phyloP scores from a whole-genome alignment of 2,113 vertebrate species.

The Urocolius indicus region DNA sequence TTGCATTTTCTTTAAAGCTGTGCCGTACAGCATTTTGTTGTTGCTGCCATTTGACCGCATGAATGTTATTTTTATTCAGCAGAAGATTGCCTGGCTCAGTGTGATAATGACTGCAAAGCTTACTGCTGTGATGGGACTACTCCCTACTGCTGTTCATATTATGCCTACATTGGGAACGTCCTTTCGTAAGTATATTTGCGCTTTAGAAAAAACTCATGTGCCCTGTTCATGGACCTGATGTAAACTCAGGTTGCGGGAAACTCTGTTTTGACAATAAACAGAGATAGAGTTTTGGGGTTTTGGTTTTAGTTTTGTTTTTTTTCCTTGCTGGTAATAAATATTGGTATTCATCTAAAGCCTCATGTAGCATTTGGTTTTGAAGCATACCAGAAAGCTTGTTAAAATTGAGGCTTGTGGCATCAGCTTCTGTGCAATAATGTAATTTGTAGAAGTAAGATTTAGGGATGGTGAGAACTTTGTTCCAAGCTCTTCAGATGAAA shows the following conservation, averaged over 20 bases:
- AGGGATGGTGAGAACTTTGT: background rate
- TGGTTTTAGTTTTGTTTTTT: background rate
- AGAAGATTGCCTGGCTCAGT: constrained; percentile 84
- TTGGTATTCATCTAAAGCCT: background rate
- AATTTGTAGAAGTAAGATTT: background rate
- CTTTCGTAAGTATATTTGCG: constrained; percentile 85
- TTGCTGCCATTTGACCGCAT: background rate
- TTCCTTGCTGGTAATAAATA: background rate
- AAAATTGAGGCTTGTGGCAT: background rate
- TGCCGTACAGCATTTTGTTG: background rate
- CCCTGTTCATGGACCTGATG: background rate
- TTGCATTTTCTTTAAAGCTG: constrained; percentile 16
- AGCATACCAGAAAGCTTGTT: background rate
- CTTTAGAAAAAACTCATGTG: background rate
- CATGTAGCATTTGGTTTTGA: background rate
- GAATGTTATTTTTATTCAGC: constrained; percentile 58
- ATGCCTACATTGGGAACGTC: constrained; percentile 92
- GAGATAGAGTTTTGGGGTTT: background rate
- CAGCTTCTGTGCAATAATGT: background rate
- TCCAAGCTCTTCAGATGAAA: background rate
- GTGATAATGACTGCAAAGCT: constrained; percentile 85
- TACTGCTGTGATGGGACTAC: constrained; percentile 91
- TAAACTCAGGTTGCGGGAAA: background rate
- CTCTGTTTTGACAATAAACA: background rate
- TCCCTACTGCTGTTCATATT: constrained; percentile 94